A percentile compares a stretch with the other conserved stretches of the same genome.
These are phyloP conservation scores for Phalera bucephala DNA, from an alignment of 2,888 invertebrate species.

Conservation along the genomic window DNA sequence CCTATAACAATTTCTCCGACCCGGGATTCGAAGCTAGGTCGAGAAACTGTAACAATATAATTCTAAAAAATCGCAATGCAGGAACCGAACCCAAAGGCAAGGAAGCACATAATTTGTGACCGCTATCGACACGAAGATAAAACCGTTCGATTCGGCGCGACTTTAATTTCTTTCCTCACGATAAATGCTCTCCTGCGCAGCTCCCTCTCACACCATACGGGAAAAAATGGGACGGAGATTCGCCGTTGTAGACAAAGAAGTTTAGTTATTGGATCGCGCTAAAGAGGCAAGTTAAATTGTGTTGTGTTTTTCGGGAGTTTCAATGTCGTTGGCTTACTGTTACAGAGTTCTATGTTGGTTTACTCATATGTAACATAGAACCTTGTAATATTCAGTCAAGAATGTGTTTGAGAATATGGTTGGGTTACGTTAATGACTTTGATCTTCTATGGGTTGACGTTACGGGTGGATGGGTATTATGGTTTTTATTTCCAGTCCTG, in stretches of 20 bases:
- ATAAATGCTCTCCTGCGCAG: conserved; percentile 64
- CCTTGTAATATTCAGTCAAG: no score
- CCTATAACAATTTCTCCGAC: no score
- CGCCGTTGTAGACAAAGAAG: conserved; percentile 59
- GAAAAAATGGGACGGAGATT: conserved; percentile 41
- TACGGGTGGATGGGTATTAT: no score
- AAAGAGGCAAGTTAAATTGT: conserved; percentile 42
- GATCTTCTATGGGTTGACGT: no score
- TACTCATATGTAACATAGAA: no score
- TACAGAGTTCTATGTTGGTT: no score
- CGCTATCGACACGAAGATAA: conserved; percentile 80
- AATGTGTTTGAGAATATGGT: no score
- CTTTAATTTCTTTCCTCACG: conserved; percentile 78
- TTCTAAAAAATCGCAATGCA: conserved; percentile 6
- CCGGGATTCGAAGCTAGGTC: no score
- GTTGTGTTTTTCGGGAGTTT: conserved; percentile 33
- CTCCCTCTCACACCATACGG: conserved; percentile 42
- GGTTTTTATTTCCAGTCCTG: no score
- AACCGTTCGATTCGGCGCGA: conserved; percentile 77
- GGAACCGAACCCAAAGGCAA: conserved; percentile 43
- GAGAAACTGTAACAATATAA: no score
- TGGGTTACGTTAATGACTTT: no score
- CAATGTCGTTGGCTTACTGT: conserved; percentile 14
- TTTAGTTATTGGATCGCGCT: conserved; percentile 57
- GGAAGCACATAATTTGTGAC: conserved; percentile 81